phyloP scores from a whole-genome alignment of 2,797 vertebrate species.

The Simalia tracyae region DNA sequence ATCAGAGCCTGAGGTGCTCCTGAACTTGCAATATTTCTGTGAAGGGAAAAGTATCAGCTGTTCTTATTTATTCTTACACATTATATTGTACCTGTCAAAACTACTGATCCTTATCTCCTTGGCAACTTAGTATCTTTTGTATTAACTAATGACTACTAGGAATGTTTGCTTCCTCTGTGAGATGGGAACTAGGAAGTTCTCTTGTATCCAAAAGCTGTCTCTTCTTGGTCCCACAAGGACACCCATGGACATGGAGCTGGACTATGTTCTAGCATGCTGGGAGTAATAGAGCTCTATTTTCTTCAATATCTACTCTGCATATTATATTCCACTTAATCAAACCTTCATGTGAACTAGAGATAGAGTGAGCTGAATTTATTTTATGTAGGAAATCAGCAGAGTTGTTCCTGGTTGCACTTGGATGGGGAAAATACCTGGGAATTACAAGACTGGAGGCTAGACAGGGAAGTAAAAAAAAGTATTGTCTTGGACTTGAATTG shows the following conservation, averaged over 20 bases:
- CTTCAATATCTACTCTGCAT: not conserved
- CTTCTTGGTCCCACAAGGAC: not conserved
- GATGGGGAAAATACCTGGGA: not conserved
- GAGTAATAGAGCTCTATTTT: not conserved
- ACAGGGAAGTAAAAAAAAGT: not conserved
- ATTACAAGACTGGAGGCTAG: not conserved
- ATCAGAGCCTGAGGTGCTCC: not conserved
- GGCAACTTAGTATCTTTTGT: not conserved
- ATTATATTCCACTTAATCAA: not conserved
- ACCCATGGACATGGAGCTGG: not conserved
- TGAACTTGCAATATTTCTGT: not conserved
- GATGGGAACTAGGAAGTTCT: not conserved
- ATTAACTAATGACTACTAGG: not conserved
- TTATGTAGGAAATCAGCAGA: not conserved
- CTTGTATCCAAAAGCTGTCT: not conserved
- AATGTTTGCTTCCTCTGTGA: not conserved
- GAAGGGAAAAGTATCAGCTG: not conserved
- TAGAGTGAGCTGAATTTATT: not conserved
- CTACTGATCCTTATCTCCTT: not conserved
- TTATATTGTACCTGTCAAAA: not conserved
- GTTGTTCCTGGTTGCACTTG: not conserved
- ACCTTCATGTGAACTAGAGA: not conserved
- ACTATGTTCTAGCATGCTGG: not conserved
- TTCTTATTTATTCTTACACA: not conserved
- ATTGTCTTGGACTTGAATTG: not conserved